These are phyloP conservation scores for Onychorhynchus coronatus DNA, from an alignment of 2,113 vertebrate species.

Conservation along the genomic window DNA sequence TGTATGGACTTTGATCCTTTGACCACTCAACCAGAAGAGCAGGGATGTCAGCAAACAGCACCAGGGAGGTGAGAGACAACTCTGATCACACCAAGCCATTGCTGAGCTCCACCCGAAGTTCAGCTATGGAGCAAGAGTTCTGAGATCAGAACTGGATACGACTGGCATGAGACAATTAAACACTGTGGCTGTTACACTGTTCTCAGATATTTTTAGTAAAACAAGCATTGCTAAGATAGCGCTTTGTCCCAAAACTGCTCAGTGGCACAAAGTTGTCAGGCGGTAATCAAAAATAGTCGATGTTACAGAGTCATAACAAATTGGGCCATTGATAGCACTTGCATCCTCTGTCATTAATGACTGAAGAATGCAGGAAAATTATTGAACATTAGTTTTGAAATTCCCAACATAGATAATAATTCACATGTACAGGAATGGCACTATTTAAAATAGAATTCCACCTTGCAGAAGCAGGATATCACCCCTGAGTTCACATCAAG, in stretches of 20 bases:
- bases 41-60: neutral
- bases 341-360: neutral
- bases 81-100: fast-evolving
- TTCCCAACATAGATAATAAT: neutral
- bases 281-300: neutral
- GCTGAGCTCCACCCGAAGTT: neutral
- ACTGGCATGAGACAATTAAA: neutral
- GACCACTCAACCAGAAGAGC: neutral
- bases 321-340: neutral
- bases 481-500: neutral
- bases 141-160: neutral
- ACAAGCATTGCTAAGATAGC: neutral
- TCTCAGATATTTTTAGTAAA: neutral
- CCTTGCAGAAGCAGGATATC: neutral
- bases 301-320: fast-evolving
- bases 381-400: neutral
- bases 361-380: neutral
- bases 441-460: slow-evolving; percentile 8
- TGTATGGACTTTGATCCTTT: neutral
- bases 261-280: neutral
- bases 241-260: neutral
- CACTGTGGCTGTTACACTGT: too few relatives aligned
- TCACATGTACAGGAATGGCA: neutral
- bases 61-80: neutral
- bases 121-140: neutral